Conservation (phyloP, 2,888 invertebrate genomes). For the Agonopterix arenella region DNA sequence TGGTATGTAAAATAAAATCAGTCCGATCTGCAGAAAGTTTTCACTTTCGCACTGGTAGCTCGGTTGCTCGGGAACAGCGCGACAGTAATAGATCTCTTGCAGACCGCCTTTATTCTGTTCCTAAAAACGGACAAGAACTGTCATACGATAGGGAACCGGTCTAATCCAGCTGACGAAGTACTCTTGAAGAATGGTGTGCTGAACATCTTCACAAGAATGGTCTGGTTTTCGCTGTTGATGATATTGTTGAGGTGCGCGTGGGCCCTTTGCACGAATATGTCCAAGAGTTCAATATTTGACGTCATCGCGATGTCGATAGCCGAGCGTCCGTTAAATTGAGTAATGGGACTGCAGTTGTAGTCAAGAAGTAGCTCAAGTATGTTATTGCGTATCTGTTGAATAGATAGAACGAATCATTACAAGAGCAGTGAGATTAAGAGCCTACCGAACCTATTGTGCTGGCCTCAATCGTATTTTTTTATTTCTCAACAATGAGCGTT, state of each 20-base stretch:
- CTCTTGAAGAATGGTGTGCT: slow-evolving; percentile 35
- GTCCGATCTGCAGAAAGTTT: too few species aligned
- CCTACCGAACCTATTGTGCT: too few species aligned
- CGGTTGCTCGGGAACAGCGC: too few species aligned
- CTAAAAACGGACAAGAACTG: background rate
- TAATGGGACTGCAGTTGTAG: slow-evolving; percentile 36
- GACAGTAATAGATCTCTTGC: too few species aligned
- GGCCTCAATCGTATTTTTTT: too few species aligned
- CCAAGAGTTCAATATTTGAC: slow-evolving; percentile 31
- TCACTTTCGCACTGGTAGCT: too few species aligned
- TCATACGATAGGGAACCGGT: slow-evolving; percentile 42
- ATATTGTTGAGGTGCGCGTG: slow-evolving; percentile 42
- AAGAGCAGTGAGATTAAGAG: too few species aligned
- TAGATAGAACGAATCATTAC: too few species aligned
- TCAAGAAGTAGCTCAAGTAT: slow-evolving; percentile 45
- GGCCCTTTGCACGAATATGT: slow-evolving; percentile 43
- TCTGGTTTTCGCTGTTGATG: slow-evolving; percentile 50
- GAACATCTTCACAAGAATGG: slow-evolving; percentile 52
- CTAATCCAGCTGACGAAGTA: slow-evolving; percentile 17
- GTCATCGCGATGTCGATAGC: slow-evolving; percentile 43
- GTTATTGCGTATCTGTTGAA: slow-evolving; percentile 8
- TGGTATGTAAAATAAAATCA: too few species aligned
- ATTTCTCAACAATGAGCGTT: too few species aligned
- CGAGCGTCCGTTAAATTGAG: slow-evolving; percentile 43
- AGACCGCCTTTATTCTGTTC: too few species aligned